Base-by-base conservation (phyloP, 2,797 vertebrate species). In the Hafferia zeledoni region DNA sequence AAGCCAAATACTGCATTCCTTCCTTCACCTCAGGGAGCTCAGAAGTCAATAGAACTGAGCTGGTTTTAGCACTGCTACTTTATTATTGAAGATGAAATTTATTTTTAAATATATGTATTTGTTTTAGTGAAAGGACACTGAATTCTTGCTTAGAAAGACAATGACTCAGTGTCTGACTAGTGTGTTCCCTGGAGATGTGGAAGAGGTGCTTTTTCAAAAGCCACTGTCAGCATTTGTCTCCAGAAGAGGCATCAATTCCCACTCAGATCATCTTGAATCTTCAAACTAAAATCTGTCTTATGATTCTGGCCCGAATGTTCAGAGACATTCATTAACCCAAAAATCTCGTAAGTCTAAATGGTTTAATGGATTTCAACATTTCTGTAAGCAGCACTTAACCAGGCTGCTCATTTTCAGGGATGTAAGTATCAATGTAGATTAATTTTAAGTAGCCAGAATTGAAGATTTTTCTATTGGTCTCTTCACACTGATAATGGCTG, bases 81-180 rank as follows among this genome's bases (percentile, higher is more conserved):
- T 93, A 90, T 90, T 84, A 77, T 59, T 76, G 70, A 84, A 84
- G 47, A 25, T 67, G 33, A 84, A 52, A 78, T 93, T 90, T 88
- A 72, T 88, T 88, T 95, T 81, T 76, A 87, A 65, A 81, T 65
- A 56, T n/a, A 77, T 50, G 3, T 88, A 60, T 93, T 94, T 95
- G 77, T 59, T 96, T 91, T 84, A 77, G 83, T 67, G 83, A 82
- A 88, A 93, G 89, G 91, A 94, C 80, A 89, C 56, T 30, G 64
- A 82, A 88, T 93, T 75, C 56, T 72, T 89, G 85, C 49, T 91
- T 72, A 79, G 85, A 79, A 93, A 94, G 95, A 77, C 3, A 28
- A 19, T 91, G 92, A 93, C 76, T 96, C 89, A 91, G 72, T 81
- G 12, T 65, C 75, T 91, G 95, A 59, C 80, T 89, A 9, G 82